phyloP scores from a whole-genome alignment of 2,888 invertebrate species.

The Nymphalis urticae region DNA sequence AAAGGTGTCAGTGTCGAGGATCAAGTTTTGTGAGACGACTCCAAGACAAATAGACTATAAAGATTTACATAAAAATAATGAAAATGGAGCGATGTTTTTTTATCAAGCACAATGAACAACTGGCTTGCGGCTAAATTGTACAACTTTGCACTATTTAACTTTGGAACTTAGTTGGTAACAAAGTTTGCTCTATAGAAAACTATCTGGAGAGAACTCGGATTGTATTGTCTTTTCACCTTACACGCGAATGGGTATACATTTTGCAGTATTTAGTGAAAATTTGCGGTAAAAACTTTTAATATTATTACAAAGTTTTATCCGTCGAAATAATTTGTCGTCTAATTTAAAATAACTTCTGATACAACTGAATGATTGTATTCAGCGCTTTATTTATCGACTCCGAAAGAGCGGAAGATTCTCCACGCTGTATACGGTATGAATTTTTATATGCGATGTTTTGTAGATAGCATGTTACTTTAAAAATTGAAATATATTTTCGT shows the following conservation, averaged over 20 bases:
- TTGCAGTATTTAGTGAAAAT: slow-evolving; percentile 12
- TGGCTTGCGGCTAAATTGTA: slow-evolving; percentile 63
- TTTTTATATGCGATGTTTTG: no score
- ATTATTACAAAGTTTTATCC: not conserved
- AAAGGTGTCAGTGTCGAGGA: slow-evolving; percentile 10
- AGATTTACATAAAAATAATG: slow-evolving; percentile 40
- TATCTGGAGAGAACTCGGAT: slow-evolving; percentile 48
- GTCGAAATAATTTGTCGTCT: not conserved
- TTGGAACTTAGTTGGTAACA: slow-evolving; percentile 52
- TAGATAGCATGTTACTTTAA: no score
- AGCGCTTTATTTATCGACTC: no score
- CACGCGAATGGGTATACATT: slow-evolving; percentile 18
- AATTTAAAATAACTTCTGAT: no score
- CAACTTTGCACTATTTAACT: slow-evolving; percentile 71
- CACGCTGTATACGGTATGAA: no score
- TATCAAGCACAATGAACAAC: slow-evolving; percentile 44
- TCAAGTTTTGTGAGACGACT: slow-evolving; percentile 22
- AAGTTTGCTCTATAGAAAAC: slow-evolving; percentile 52
- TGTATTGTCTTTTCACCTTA: slow-evolving; percentile 53
- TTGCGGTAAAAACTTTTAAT: slow-evolving; percentile 6
- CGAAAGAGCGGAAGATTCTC: no score
- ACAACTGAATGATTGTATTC: no score
- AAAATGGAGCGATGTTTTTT: slow-evolving; percentile 32
- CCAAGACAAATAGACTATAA: slow-evolving; percentile 25
- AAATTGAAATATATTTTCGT: no score